Percentiles rank a stretch among this genome's conserved stretches.
phyloP scores from a whole-genome alignment of 2,797 vertebrate genomes.

The Mormyrops boulengeri region DNA sequence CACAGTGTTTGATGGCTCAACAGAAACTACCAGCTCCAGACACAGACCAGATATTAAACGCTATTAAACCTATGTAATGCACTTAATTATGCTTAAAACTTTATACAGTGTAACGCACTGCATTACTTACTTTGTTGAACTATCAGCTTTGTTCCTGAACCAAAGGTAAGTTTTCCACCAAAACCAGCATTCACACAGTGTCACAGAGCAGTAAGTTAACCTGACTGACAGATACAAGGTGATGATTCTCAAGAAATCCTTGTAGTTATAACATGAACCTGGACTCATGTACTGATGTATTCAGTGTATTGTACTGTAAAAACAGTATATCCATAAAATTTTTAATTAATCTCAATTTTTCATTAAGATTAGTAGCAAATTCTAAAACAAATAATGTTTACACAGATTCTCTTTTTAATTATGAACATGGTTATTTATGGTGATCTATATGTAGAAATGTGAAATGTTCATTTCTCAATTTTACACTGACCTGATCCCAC shows the following conservation, averaged over 20 bases:
- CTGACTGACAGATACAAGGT: not conserved
- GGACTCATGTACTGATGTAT: not conserved
- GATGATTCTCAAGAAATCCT: not conserved
- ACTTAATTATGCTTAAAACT: not conserved
- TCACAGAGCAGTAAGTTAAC: not conserved
- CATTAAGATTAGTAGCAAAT: not conserved
- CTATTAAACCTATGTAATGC: not conserved
- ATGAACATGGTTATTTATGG: not conserved
- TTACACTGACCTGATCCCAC: not conserved
- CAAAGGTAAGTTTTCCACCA: not conserved
- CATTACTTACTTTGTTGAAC: constrained; percentile 2
- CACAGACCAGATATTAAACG: not conserved
- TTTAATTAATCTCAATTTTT: not conserved
- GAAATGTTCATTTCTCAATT: not conserved
- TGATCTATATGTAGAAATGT: not conserved
- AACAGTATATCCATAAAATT: not conserved
- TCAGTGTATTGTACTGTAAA: not conserved
- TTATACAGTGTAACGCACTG: not conserved
- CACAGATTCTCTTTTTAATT: not conserved
- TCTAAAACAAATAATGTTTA: not conserved
- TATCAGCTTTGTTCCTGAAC: not conserved
- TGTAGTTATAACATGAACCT: not conserved
- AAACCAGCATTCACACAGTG: constrained; percentile 6
- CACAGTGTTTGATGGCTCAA: not conserved
- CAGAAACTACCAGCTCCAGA: not conserved